Conservation (phyloP, 2,797 vertebrate species). For the Gastrophryne carolinensis region DNA sequence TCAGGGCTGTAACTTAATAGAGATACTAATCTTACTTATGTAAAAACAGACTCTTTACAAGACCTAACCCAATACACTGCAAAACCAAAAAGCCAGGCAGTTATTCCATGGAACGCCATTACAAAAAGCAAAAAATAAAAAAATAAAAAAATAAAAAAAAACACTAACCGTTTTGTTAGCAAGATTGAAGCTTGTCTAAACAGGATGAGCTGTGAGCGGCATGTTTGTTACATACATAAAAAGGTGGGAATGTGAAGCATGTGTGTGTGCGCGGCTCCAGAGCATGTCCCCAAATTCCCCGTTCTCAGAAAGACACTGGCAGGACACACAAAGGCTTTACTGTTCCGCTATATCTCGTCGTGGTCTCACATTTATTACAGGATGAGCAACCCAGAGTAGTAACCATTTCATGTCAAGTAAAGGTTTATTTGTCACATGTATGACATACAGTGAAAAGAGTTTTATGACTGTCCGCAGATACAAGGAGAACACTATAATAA, state of each 20-base stretch:
- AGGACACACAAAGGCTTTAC: background rate
- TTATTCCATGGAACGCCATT: background rate
- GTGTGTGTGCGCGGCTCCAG: background rate
- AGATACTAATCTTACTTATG: no score
- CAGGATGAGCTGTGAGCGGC: background rate
- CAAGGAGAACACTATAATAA: no score
- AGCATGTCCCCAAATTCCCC: background rate
- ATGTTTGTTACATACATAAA: slow-evolving; percentile 11
- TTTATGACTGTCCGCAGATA: no score
- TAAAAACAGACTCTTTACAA: no score
- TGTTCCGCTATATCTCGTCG: background rate
- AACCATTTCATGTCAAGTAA: no score
- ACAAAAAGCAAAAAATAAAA: background rate
- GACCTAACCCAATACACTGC: no score
- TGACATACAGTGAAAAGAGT: no score
- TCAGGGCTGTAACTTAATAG: no score
- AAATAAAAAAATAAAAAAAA: no score
- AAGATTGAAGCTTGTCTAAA: slow-evolving; percentile 9
- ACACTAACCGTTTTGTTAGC: no score
- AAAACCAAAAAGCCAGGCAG: no score
- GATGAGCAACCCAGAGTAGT: background rate
- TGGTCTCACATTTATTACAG: background rate
- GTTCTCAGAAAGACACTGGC: background rate
- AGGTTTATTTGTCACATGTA: no score
- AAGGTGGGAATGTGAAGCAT: slow-evolving; percentile 6